Conservation (phyloP, 2,888 invertebrate species). For the Lithophane semibrunnea region DNA sequence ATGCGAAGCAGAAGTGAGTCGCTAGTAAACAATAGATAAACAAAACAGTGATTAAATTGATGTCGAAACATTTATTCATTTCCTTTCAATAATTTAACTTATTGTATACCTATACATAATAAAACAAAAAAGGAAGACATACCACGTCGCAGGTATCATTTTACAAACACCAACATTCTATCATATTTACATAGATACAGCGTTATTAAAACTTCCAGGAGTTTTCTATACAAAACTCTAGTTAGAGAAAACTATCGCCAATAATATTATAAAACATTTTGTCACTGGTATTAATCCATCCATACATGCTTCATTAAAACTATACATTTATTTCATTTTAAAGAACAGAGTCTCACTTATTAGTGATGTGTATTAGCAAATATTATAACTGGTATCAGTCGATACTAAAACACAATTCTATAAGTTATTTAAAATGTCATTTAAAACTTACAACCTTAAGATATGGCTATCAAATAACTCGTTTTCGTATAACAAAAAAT, state of each 20-base stretch:
- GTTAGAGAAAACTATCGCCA: slow-evolving; percentile 48
- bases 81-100: slow-evolving; percentile 90
- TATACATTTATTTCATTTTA: slow-evolving; percentile 32
- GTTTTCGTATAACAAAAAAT: slow-evolving; percentile 80
- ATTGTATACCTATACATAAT: slow-evolving; percentile 82
- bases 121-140: slow-evolving; percentile 89
- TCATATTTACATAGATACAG: slow-evolving; percentile 86
- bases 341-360: slow-evolving; percentile 35
- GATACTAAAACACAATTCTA: slow-evolving; percentile 51
- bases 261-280: slow-evolving; percentile 57
- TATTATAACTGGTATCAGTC: slow-evolving; percentile 51
- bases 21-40: background rate
- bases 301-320: slow-evolving; percentile 52
- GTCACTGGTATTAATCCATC: slow-evolving; percentile 56
- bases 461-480: slow-evolving; percentile 73
- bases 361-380: slow-evolving; percentile 48
- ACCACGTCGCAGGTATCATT: slow-evolving; percentile 79
- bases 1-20: too few species aligned
- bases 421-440: slow-evolving; percentile 56
- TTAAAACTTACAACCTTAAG: slow-evolving; percentile 69
- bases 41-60: slow-evolving; percentile 61
- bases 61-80: slow-evolving; percentile 89
- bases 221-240: slow-evolving; percentile 52
- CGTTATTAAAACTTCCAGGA: slow-evolving; percentile 61
- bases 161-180: slow-evolving; percentile 82